Percentiles rank a stretch among this genome's conserved stretches.
phyloP scores from a whole-genome alignment of 2,797 vertebrate genomes.

The Balearica regulorum region DNA sequence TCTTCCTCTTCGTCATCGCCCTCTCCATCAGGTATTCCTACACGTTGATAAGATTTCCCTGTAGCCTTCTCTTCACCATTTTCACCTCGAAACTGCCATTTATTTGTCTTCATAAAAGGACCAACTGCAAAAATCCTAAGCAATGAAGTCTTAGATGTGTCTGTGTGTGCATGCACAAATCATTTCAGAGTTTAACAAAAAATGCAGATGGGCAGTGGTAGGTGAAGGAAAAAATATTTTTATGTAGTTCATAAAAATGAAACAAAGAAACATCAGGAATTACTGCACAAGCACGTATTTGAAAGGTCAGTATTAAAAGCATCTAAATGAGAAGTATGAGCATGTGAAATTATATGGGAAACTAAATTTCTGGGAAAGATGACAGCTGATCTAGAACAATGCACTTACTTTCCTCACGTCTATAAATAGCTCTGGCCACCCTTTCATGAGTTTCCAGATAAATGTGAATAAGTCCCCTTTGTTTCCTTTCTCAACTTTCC shows the following conservation, averaged over 20 bases:
- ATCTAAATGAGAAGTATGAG: background rate
- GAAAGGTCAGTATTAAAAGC: background rate
- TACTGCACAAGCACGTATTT: background rate
- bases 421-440: background rate
- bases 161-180: background rate
- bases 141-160: background rate
- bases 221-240: background rate
- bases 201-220: background rate
- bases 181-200: background rate
- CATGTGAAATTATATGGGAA: background rate
- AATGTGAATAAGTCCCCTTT: background rate
- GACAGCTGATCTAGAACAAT: background rate
- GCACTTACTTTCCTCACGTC: background rate
- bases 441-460: background rate
- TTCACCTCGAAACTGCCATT: background rate
- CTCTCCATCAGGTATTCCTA: background rate
- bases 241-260: background rate
- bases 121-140: background rate
- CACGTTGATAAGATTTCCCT: background rate
- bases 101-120: background rate
- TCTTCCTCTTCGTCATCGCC: background rate
- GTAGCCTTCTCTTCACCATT: background rate
- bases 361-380: background rate
- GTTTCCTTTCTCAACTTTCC: background rate
- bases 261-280: background rate